Base-by-base conservation (phyloP, 2,888 invertebrate species). In the Hydrotaea cyrtoneurina region DNA sequence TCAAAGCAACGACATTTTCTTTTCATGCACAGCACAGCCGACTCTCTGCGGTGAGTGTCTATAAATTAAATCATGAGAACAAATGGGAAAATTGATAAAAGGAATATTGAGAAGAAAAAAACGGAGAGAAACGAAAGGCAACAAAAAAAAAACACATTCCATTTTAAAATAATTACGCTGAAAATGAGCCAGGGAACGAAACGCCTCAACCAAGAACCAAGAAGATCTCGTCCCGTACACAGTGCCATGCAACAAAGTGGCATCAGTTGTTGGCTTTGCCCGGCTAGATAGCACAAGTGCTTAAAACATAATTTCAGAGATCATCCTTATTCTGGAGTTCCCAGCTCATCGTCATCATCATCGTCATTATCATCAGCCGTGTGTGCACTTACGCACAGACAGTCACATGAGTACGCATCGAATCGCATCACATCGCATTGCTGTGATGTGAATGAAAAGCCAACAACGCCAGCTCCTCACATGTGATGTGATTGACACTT, bases 401-500 rank as follows among this genome's bases (percentile, higher is more conserved):
- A 50, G 31, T 64, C 31, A 76, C 23, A 50, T 17, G 64, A 10
- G 55, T 64, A 74, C 72, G 64, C n/a, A n/a, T 13, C 39, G 46
- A 46, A 69, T n/a, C 62, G 53, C 55, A 71, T 43, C 31, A 31
- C 31, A 31, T 31, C 7, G 31, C 31, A 31, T n/a, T n/a, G 31
- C 31, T 31, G 7, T 39, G 17, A 26, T 75, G 46, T 74, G 31
- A 31, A 31, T 31, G 31, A 7, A 31, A 31, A 31, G 31, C 31
- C 2, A 31, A 7, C 31, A 31, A 4, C 31, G 31, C 31, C 31
- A 31, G 31, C 31, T 31, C 31, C 31, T 31, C 43, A 43, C 15
- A 31, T 19, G 53, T 69, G 53, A 75, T 69, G 76, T 85, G 85
- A 85, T 85, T 85, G 82, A 85, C 85, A 80, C 77, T 85, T 85